These are phyloP conservation scores for Tinamus major DNA, from an alignment of 2,797 vertebrate genomes.

Conservation along the genomic window DNA sequence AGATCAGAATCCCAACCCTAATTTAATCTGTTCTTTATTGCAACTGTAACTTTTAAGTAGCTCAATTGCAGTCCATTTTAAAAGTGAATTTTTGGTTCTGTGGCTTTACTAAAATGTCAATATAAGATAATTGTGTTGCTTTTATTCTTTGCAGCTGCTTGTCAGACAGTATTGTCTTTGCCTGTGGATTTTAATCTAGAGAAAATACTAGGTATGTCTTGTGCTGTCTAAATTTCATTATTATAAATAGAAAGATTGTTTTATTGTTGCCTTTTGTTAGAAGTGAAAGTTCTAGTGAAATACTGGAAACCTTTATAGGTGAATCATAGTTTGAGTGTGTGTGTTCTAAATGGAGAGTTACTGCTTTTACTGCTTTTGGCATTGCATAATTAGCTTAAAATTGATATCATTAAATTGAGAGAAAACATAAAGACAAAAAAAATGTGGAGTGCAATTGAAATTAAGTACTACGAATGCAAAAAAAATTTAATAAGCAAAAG, in stretches of 20 bases:
- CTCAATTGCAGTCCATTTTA: neutral
- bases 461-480: neutral
- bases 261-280: neutral
- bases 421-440: neutral
- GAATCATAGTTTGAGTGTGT: neutral
- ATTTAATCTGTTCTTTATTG: constrained; percentile 14
- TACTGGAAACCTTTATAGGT: neutral
- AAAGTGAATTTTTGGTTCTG: neutral
- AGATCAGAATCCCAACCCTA: neutral
- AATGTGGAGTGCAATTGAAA: neutral
- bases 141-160: constrained; percentile 85
- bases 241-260: neutral
- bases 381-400: neutral
- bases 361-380: rapidly evolving
- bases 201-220: constrained; percentile 89
- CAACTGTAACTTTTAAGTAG: constrained; percentile 1
- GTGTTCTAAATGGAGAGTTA: neutral
- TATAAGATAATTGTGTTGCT: constrained; percentile 39
- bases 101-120: neutral
- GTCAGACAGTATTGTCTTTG: constrained; percentile 93
- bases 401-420: neutral
- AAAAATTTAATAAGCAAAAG: neutral
- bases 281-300: neutral
- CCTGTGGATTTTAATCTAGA: constrained; percentile 94
- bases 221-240: constrained; percentile 17